Conservation (phyloP, 1,140 invertebrate species). For the Apis dorsata region DNA sequence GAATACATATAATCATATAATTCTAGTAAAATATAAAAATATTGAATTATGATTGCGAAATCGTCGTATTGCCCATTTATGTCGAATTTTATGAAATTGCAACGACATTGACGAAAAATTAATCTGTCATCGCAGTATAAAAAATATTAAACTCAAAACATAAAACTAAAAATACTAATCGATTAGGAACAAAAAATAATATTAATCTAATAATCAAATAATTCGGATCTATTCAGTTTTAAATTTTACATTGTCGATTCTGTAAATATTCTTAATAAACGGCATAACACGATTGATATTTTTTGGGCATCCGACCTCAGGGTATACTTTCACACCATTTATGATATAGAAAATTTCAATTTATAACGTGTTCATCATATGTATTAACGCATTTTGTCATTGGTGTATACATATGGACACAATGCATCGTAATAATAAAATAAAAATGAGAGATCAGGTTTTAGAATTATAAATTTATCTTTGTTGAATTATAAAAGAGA, state of each 20-base stretch:
- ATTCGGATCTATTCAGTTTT: neutral
- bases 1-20: too few species aligned
- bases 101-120: neutral
- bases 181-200: neutral
- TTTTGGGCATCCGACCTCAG: conserved; percentile 45
- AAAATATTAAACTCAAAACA: conserved; percentile 16
- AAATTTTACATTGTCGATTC: conserved; percentile 29
- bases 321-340: conserved; percentile 37
- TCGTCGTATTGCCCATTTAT: too few species aligned
- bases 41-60: too few species aligned
- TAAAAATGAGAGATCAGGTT: neutral
- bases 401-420: conserved; percentile 1
- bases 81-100: too few species aligned
- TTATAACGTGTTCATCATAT: conserved; percentile 37
- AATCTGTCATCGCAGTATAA: conserved; percentile 16
- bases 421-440: neutral
- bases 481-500: neutral
- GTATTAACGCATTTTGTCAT: conserved; percentile 30
- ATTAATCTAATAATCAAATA: neutral
- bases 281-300: conserved; percentile 10
- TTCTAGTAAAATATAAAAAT: too few species aligned
- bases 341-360: conserved; percentile 32
- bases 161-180: conserved; percentile 1
- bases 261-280: conserved; percentile 9
- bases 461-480: conserved; percentile 21